Conservation (phyloP, 1,140 invertebrate species). For the Papilio dardanus region DNA sequence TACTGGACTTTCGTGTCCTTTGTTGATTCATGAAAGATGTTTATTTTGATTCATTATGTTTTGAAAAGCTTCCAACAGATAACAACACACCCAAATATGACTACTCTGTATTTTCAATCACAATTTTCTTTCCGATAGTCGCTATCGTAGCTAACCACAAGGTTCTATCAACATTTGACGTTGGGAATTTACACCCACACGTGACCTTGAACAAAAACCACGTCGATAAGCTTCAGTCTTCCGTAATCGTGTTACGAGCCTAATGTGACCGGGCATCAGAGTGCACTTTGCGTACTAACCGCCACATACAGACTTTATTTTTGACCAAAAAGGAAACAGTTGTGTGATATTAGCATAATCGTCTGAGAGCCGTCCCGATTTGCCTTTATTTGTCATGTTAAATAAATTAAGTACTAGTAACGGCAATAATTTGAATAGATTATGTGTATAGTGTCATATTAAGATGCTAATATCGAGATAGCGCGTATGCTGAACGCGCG, state of each 20-base stretch:
- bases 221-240: constrained; percentile 37
- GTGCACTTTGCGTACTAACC: constrained; percentile 42
- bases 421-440: constrained; percentile 58
- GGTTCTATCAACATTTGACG: constrained; percentile 44
- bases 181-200: constrained; percentile 45
- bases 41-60: background rate
- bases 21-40: background rate
- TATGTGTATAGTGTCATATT: constrained; percentile 64
- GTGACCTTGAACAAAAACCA: constrained; percentile 39
- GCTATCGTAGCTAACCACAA: constrained; percentile 56
- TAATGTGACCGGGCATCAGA: constrained; percentile 35
- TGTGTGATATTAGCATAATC: constrained; percentile 69
- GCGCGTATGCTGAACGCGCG: constrained; percentile 41
- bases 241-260: constrained; percentile 43
- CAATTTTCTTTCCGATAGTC: constrained; percentile 69
- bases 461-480: constrained; percentile 53
- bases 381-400: constrained; percentile 63
- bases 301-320: constrained; percentile 51
- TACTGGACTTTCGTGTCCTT: background rate
- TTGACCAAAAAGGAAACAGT: constrained; percentile 66
- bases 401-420: constrained; percentile 53
- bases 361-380: constrained; percentile 52
- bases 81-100: constrained; percentile 59
- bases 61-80: too few species aligned
- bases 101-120: constrained; percentile 70